Evolutionary conservation across 2,113 vertebrate species (phyloP).

Genomic region (Arvicanthis niloticus): DNA sequence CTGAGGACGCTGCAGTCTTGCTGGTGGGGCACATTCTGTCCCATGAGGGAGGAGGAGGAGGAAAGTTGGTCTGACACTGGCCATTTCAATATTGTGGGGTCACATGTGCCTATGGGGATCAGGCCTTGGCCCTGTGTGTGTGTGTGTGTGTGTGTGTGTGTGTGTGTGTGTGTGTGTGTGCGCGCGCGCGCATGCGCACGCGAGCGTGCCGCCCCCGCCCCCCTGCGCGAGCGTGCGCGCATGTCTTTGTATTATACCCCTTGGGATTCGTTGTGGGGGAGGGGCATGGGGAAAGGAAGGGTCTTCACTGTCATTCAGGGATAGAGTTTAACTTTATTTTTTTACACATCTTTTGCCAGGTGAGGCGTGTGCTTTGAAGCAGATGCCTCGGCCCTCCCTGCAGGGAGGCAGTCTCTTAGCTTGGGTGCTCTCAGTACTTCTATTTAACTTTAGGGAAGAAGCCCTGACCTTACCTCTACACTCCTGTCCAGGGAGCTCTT

Average conservation of each 20-base stretch:
- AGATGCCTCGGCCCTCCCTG: slow-evolving; percentile 22
- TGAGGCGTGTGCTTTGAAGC: slow-evolving; percentile 13
- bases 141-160: background rate
- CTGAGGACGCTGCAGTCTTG: fast-evolving
- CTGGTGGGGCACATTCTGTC: background rate
- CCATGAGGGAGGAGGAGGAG: no score
- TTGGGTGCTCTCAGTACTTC: slow-evolving; percentile 68
- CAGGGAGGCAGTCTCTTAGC: slow-evolving; percentile 65
- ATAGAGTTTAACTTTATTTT: slow-evolving; percentile 86
- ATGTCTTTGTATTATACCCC: background rate
- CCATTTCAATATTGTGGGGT: background rate
- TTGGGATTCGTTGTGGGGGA: background rate
- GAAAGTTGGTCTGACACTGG: background rate
- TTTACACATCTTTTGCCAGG: slow-evolving; percentile 82
- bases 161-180: background rate
- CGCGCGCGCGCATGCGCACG: no score
- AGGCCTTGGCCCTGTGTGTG: background rate
- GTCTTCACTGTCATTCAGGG: slow-evolving; percentile 81
- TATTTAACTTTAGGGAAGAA: slow-evolving; percentile 9
- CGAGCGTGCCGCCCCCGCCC: no score
- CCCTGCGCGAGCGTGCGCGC: fast-evolving
- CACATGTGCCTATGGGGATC: background rate
- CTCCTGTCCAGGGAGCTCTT: slow-evolving; percentile 50
- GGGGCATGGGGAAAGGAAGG: background rate
- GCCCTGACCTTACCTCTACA: background rate